Percentiles rank a stretch among this genome's conserved stretches.
phyloP scores from a whole-genome alignment of 2,888 invertebrate species.

The Agriotes lineatus region DNA sequence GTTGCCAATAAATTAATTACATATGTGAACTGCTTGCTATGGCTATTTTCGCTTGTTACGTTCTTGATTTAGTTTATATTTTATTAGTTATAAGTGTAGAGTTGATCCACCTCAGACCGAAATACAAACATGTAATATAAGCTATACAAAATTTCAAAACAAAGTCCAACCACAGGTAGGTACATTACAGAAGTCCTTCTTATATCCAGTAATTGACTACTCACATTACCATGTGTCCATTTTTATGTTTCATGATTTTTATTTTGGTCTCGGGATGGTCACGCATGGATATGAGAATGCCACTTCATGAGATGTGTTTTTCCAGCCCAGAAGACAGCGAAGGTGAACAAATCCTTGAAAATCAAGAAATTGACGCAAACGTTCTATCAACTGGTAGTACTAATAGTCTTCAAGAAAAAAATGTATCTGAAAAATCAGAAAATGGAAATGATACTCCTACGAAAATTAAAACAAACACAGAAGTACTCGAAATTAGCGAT shows the following conservation, averaged over 20 bases:
- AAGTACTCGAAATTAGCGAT: too few species aligned
- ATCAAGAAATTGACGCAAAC: too few species aligned
- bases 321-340: conserved; percentile 52
- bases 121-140: conserved; percentile 51
- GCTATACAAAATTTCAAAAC: conserved; percentile 8
- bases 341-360: too few species aligned
- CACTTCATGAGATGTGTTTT: conserved; percentile 52
- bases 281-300: conserved; percentile 50
- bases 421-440: too few species aligned
- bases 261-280: conserved; percentile 65
- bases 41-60: not conserved
- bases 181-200: too few species aligned
- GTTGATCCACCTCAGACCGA: conserved; percentile 63
- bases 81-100: conserved; percentile 53
- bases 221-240: too few species aligned
- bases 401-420: too few species aligned
- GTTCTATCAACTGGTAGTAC: too few species aligned
- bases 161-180: conserved; percentile 25
- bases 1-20: not conserved
- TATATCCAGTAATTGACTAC: too few species aligned
- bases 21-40: not conserved
- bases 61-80: conserved; percentile 22
- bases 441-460: too few species aligned
- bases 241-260: conserved; percentile 48
- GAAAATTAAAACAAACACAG: too few species aligned